Conservation (phyloP, 2,888 invertebrate species). For the Microdon myrmicae region DNA sequence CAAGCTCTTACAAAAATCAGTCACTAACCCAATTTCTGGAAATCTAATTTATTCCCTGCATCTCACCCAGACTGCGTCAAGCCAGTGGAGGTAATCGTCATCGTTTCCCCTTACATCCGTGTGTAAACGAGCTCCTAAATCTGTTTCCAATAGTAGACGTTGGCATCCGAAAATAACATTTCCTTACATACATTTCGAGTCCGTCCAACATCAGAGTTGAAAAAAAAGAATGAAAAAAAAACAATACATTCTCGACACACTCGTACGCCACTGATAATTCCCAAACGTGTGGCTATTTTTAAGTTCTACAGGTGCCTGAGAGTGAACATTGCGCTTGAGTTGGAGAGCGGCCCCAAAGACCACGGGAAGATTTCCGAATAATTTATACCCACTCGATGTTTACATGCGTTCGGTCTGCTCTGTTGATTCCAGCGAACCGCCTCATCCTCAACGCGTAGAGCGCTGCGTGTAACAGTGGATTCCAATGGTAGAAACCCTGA, state of each 20-base stretch:
- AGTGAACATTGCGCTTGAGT: conserved; percentile 33
- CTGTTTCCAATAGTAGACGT: conserved; percentile 36
- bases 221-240: conserved; percentile 14
- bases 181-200: conserved; percentile 44
- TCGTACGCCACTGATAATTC: conserved; percentile 15
- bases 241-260: conserved; percentile 12
- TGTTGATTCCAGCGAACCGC: conserved; percentile 8
- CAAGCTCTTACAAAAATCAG: too few species aligned
- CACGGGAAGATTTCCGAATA: conserved; percentile 29
- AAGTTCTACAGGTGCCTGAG: conserved; percentile 48
- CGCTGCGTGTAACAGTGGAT: too few species aligned
- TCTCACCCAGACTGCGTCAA: too few species aligned
- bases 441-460: conserved; percentile 15
- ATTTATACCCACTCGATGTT: conserved; percentile 49
- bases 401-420: conserved; percentile 43
- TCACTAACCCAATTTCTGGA: too few species aligned
- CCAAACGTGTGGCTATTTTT: conserved; percentile 47
- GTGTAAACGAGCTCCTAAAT: conserved; percentile 29
- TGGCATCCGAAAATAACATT: conserved; percentile 43
- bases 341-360: conserved; percentile 30
- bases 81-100: too few species aligned
- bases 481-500: conserved; percentile 32
- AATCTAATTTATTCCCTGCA: too few species aligned
- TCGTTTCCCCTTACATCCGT: too few species aligned
- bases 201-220: conserved; percentile 32